Conservation (phyloP, 2,113 vertebrate species). For the Acanthisitta chloris region DNA sequence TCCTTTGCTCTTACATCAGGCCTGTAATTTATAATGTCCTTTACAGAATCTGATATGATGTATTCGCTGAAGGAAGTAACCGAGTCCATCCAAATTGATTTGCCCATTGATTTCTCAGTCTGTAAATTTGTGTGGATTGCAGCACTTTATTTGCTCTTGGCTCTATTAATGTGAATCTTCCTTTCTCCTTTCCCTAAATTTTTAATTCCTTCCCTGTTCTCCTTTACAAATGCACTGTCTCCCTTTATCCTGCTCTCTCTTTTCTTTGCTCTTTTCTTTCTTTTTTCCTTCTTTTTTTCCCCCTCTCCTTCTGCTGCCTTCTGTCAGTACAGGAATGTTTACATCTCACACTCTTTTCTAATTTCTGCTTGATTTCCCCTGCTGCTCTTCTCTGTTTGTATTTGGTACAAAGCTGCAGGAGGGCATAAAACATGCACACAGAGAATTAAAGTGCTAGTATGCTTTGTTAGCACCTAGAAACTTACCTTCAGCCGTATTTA, state of each 20-base stretch:
- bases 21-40: not conserved
- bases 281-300: not conserved
- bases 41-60: not conserved
- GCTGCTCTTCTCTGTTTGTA: constrained; percentile 34
- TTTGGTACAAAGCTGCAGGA: constrained; percentile 24
- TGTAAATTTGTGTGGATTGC: constrained; percentile 24
- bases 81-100: constrained; percentile 36
- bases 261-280: not conserved
- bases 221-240: not conserved
- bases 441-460: not conserved
- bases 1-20: not conserved
- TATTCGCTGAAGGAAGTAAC: constrained; percentile 14
- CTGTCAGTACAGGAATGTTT: constrained; percentile 10
- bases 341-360: not conserved
- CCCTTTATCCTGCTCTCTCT: not conserved
- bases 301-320: not conserved
- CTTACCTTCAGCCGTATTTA: not conserved
- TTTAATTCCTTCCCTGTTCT: not conserved
- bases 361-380: constrained; percentile 39
- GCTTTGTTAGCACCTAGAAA: not conserved
- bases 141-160: not conserved
- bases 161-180: not conserved
- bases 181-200: not conserved
- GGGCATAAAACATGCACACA: not conserved
- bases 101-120: constrained; percentile 23